Base-by-base conservation (phyloP, 2,113 vertebrate genomes). In the Pollachius pollachius region DNA sequence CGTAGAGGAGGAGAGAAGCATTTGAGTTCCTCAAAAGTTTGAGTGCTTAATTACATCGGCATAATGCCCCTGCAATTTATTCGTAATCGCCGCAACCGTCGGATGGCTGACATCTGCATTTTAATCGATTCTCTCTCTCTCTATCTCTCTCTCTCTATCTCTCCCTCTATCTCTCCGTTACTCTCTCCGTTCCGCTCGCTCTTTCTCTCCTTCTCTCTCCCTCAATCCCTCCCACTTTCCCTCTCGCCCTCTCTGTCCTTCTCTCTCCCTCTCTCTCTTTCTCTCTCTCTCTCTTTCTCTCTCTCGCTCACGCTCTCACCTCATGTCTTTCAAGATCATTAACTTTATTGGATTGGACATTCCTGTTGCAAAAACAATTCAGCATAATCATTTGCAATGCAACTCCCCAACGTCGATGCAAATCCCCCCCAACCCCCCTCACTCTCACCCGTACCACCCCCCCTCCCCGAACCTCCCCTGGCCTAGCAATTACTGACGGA, bases 321-420 rank as follows among this genome's bases (percentile, higher is more conserved):
- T 68, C 70, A n/a, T 76, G 73, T 79, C 85, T 88, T 90, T 90
- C 88, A 85, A 89, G 85, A 88, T 90, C 90, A 91, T 92, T 91
- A 91, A 89, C 85, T 91, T 91, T 87, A 91, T 91, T 91, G 88
- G 78, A 71, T 87, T 71, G 85, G 85, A 91, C 88, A 86, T 88
- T 89, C 85, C 80, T 90, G 85, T 86, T 88, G 87, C 88, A 89
- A 89, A 91, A 91, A 91, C 89, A 90, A 89, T 92, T 88, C 86
- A 83, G 86, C 79, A 89, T 81, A 90, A 90, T 90, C 80, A 90
- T 90, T 86, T 85, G 79, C 81, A 65, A 73, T 73, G 84, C 80
- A 77, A 74, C 74, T 90, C 88, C 90, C 88, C 71, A 59, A 82
- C 77, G 87, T 72, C 16, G 73, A 89, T 87, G 82, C 82, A 88